Base-by-base conservation (phyloP, 1,140 invertebrate genomes). In the Cotesia vestalis region DNA sequence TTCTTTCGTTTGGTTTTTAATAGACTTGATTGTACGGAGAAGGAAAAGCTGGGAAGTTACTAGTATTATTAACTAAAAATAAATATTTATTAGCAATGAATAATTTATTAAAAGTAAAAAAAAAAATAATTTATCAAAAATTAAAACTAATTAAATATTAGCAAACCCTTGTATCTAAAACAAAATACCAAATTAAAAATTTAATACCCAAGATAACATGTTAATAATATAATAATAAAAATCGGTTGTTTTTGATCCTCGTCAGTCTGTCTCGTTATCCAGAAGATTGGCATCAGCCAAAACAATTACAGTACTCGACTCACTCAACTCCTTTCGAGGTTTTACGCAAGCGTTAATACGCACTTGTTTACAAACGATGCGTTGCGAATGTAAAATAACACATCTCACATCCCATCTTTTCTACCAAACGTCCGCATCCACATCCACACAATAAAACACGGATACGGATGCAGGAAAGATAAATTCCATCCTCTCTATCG, bases 361-460 rank as follows among this genome's bases (percentile, higher is more conserved):
- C 68, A 70, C 68, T 70, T 70, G 68, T 70, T 70, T 70, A 70
- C 68, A 70, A 70, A 70, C 68, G 73, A 75, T 75, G 70, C 73
- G 71, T 75, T 75, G 73, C 73, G 70, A 75, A 75, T 75, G 69
- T 67, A 62, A 75, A 75, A 75, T 75, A 75, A 75, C 71, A 72
- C 71, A 75, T 75, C 73, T 71, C 71, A 59, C 64, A 62, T 36
- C 8, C 4, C 34, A 36, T 35, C 36, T 34, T 61, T 20, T 61
- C n/a, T 27, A 36, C 34, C 34, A n/a, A 36, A 8, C 35, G 5
- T 4, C 4, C 5, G 40, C 40, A 46, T 46, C 40, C 38, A 5
- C 63, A 11, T 9, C n/a, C 38, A 51, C n/a, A 12, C 38, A 51
- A 5, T 46, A 6, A 66, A 11, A 27, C n/a, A 52, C 17, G 51